A percentile compares a stretch with the other conserved stretches of the same genome.
These are phyloP conservation scores for Drepana falcataria DNA, from an alignment of 2,888 invertebrate genomes.

Conservation along the genomic window DNA sequence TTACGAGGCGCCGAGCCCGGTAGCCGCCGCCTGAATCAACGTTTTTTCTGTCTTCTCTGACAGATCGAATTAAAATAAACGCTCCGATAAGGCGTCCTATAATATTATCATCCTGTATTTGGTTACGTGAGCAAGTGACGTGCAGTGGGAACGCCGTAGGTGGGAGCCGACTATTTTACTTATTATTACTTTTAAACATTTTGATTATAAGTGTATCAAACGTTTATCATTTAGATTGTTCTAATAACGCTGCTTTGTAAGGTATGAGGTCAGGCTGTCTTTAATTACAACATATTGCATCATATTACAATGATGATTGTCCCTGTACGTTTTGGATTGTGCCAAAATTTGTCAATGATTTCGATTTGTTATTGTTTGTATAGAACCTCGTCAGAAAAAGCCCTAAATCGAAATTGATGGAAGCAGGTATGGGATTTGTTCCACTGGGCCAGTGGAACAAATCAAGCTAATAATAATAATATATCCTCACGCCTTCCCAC, in stretches of 20 bases:
- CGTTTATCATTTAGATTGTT: neutral
- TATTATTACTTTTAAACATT: slow-evolving; percentile 34
- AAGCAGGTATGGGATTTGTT: too few relatives aligned
- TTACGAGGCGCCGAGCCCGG: slow-evolving; percentile 50
- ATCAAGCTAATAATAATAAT: too few relatives aligned
- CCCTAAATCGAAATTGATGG: too few relatives aligned
- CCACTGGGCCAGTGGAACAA: too few relatives aligned
- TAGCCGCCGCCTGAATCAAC: slow-evolving; percentile 54
- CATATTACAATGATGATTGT: too few relatives aligned
- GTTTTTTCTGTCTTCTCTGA: slow-evolving; percentile 72
- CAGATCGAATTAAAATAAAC: slow-evolving; percentile 79
- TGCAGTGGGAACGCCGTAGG: slow-evolving; percentile 71
- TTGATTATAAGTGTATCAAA: slow-evolving; percentile 11
- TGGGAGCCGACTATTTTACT: slow-evolving; percentile 45
- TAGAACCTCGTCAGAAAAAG: too few relatives aligned
- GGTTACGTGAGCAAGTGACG: slow-evolving; percentile 70
- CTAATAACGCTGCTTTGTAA: neutral
- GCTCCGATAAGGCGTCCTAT: slow-evolving; percentile 72
- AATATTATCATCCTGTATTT: slow-evolving; percentile 73
- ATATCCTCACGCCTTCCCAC: too few relatives aligned
- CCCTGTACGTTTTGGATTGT: too few relatives aligned
- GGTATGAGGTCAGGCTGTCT: neutral
- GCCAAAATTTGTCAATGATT: too few relatives aligned
- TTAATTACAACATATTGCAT: too few relatives aligned
- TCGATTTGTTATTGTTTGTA: too few relatives aligned